A percentile compares a stretch with the other conserved stretches of the same genome.
These are phyloP conservation scores for Tethea ocularis DNA, from an alignment of 2,888 invertebrate genomes.

Conservation along the genomic window DNA sequence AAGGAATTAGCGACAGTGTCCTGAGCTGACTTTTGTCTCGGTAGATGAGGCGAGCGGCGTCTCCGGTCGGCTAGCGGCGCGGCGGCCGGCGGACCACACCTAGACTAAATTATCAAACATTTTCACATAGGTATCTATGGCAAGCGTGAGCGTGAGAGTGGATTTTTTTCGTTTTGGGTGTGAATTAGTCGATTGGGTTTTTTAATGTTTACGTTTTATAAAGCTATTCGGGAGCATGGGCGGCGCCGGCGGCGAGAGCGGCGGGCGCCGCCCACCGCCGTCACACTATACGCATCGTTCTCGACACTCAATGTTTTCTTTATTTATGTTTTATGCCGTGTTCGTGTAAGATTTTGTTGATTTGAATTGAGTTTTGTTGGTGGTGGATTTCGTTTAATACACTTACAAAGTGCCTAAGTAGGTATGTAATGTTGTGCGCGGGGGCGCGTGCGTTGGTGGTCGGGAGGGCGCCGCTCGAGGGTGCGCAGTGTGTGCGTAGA, in stretches of 20 bases:
- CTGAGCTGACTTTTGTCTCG: constrained; percentile 83
- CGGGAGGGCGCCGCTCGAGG: constrained; percentile 44
- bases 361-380: constrained; percentile 82
- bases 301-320: constrained; percentile 81
- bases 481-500: constrained; percentile 73
- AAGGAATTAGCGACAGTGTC: constrained; percentile 38
- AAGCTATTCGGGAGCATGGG: constrained; percentile 78
- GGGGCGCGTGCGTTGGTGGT: constrained; percentile 41
- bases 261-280: constrained; percentile 77
- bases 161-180: constrained; percentile 83
- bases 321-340: constrained; percentile 82
- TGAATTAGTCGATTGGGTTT: constrained; percentile 84
- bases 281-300: constrained; percentile 77
- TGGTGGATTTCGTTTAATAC: constrained; percentile 84
- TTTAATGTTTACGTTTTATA: constrained; percentile 82
- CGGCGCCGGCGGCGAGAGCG: constrained; percentile 65
- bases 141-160: constrained; percentile 85
- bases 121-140: constrained; percentile 84
- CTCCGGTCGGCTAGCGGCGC: constrained; percentile 74
- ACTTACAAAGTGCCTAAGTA: constrained; percentile 59
- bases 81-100: constrained; percentile 79
- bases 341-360: constrained; percentile 83
- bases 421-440: constrained; percentile 12
- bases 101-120: constrained; percentile 82
- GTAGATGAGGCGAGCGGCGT: constrained; percentile 82